phyloP scores from a whole-genome alignment of 2,113 vertebrate genomes.

The Peromyscus californicus region DNA sequence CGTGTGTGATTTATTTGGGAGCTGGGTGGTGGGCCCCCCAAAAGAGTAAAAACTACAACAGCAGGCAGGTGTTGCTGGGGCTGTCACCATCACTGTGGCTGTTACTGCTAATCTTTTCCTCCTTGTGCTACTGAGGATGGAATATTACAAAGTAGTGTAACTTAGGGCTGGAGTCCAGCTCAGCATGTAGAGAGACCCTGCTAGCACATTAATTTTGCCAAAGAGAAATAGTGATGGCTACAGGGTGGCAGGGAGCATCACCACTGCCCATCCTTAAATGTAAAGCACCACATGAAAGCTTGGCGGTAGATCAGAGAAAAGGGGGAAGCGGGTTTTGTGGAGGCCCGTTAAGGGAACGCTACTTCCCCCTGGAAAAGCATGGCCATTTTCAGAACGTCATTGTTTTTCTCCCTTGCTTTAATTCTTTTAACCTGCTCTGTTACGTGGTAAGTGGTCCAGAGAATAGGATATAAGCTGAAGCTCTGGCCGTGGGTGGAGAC shows the following conservation, averaged over 20 bases:
- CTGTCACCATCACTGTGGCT: too few relatives aligned
- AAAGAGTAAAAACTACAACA: too few relatives aligned
- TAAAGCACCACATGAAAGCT: neutral
- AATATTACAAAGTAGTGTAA: neutral
- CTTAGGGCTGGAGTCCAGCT: neutral
- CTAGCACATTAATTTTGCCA: neutral
- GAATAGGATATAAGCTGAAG: neutral
- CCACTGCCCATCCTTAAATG: neutral
- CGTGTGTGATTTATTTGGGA: too few relatives aligned
- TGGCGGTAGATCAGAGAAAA: neutral
- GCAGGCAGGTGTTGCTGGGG: neutral
- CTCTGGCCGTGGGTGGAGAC: neutral
- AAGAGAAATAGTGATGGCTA: neutral
- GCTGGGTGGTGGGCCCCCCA: too few relatives aligned
- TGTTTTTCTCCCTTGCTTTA: neutral
- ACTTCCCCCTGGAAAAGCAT: neutral
- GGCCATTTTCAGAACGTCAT: neutral
- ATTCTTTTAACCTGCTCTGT: neutral
- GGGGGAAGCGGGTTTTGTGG: neutral
- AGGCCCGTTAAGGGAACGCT: neutral
- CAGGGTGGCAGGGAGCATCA: too few relatives aligned
- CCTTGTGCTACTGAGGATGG: too few relatives aligned
- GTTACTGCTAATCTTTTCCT: neutral
- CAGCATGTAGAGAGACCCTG: neutral
- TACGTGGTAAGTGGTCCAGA: neutral